Conservation (phyloP, 2,797 vertebrate species). For the Amazona ochrocephala region DNA sequence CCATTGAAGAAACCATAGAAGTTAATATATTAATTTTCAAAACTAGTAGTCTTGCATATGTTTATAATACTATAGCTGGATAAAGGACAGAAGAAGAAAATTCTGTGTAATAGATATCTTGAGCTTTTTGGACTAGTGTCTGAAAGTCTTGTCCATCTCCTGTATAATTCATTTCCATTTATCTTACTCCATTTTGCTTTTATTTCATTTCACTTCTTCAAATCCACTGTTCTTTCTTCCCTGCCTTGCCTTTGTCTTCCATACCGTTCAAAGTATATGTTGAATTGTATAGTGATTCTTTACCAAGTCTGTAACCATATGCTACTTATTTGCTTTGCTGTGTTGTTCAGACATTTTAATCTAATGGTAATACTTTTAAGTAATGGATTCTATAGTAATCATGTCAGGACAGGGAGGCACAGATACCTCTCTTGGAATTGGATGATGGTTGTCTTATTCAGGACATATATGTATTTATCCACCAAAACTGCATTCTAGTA, state of each 20-base stretch:
- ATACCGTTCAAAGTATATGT: background rate
- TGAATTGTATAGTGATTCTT: background rate
- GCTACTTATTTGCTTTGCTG: background rate
- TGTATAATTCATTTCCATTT: background rate
- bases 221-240: background rate
- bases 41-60: background rate
- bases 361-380: background rate
- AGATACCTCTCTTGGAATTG: background rate
- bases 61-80: background rate
- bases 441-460: conserved; percentile 37
- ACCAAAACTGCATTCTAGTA: conserved; percentile 12
- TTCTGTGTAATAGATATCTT: background rate
- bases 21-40: background rate
- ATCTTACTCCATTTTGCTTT: background rate
- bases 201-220: background rate
- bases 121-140: background rate
- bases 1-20: background rate
- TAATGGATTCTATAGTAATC: background rate
- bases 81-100: background rate
- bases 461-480: conserved; percentile 38
- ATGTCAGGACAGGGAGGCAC: background rate
- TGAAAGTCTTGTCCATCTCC: background rate
- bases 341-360: background rate
- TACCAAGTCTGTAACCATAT: background rate
- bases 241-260: background rate